Evolutionary conservation across 1,140 invertebrate genomes (phyloP).

Genomic region (Sarcophaga bullata): DNA sequence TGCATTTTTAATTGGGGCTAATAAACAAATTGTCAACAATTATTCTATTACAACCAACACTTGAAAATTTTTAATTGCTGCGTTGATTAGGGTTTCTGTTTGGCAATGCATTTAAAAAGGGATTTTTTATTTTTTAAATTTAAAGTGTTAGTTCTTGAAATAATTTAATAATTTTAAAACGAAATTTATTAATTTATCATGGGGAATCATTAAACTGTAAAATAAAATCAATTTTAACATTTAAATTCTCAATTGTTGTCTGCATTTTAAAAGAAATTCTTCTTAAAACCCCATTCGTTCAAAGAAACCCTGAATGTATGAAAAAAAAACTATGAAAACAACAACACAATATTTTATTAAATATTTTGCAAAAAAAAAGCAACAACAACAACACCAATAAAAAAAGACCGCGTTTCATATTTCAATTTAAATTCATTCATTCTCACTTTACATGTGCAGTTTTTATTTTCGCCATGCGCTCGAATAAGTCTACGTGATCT

Average conservation of each 20-base stretch:
- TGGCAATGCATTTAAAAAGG: no score
- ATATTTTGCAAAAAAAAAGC: neutral
- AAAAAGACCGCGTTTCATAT: conserved; percentile 25
- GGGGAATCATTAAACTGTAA: no score
- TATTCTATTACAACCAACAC: neutral
- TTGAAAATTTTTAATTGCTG: neutral
- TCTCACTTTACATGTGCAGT: neutral
- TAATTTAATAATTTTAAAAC: no score
- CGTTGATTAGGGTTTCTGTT: neutral
- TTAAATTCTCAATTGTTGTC: no score
- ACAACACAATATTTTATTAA: neutral
- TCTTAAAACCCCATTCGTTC: no score
- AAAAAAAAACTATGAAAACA: no score
- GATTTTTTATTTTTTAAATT: no score
- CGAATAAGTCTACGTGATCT: conserved; percentile 29
- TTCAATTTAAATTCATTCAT: conserved; percentile 17
- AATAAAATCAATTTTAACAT: no score
- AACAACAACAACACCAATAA: neutral
- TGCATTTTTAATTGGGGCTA: neutral
- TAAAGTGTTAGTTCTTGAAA: no score
- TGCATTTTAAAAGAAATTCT: no score
- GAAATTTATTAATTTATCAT: no score
- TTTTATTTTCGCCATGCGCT: neutral
- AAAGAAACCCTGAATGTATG: no score
- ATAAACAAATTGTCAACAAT: conserved; percentile 12